Conservation (phyloP, 1,140 invertebrate species). For the Ditylenchus dipsaci region DNA sequence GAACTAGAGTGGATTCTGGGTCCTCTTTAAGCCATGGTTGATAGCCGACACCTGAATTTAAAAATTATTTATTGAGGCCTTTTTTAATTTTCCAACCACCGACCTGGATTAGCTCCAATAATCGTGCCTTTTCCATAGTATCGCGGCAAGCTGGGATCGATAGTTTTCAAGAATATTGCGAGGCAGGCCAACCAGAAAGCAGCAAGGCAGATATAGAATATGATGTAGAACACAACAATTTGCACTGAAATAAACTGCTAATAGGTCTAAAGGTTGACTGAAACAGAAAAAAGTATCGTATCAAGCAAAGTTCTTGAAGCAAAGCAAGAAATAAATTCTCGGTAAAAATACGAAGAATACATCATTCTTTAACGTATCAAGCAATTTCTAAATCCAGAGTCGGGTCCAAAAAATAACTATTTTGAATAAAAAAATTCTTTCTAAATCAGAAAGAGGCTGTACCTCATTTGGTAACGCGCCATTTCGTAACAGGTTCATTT, state of each 20-base stretch:
- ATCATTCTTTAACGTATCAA: no score
- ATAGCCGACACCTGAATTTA: slow-evolving; percentile 54
- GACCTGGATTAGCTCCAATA: slow-evolving; percentile 57
- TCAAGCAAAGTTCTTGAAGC: neutral
- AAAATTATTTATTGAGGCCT: neutral
- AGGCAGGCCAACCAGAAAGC: slow-evolving; percentile 56
- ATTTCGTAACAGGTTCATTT: no score
- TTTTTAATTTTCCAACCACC: slow-evolving; percentile 7
- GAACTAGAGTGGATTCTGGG: slow-evolving; percentile 55
- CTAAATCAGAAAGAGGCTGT: no score
- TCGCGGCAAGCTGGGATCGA: slow-evolving; percentile 52
- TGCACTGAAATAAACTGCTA: slow-evolving; percentile 41
- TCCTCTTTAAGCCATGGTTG: slow-evolving; percentile 56
- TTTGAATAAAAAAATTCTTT: no score
- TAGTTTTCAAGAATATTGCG: slow-evolving; percentile 49
- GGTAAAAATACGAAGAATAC: no score
- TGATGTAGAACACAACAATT: slow-evolving; percentile 54
- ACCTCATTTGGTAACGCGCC: no score
- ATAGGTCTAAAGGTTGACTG: neutral
- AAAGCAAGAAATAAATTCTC: slow-evolving; percentile 15
- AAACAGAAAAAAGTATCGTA: slow-evolving; percentile 6
- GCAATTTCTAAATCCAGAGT: no score
- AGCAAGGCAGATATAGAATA: slow-evolving; percentile 52
- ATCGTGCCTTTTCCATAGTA: slow-evolving; percentile 58
- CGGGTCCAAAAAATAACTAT: no score